These are phyloP conservation scores for Chloroceryle amazona DNA, from an alignment of 2,797 vertebrate species.

Conservation along the genomic window DNA sequence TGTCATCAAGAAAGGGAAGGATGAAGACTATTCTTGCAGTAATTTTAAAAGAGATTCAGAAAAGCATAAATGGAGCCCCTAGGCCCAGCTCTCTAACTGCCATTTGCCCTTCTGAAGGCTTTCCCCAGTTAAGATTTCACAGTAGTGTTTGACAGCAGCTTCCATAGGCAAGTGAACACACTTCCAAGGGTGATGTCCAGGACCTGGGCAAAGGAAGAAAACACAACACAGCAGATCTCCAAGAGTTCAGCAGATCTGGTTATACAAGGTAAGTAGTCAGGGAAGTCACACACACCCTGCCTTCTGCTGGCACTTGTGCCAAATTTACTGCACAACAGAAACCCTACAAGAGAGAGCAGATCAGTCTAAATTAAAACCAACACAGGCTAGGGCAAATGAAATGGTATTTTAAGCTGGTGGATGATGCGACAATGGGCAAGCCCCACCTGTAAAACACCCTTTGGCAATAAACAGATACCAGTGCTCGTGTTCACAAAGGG, in stretches of 20 bases:
- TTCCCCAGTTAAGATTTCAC: background rate
- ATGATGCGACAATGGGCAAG: background rate
- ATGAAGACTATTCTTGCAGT: background rate
- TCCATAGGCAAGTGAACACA: fast-evolving
- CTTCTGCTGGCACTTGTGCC: background rate
- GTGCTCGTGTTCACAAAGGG: no score
- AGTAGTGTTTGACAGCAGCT: background rate
- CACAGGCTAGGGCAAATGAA: background rate
- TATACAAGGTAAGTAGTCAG: background rate
- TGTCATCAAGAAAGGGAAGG: background rate
- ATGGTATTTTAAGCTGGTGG: background rate
- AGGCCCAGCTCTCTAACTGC: background rate
- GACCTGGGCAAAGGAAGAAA: background rate
- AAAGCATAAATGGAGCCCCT: background rate
- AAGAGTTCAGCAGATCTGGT: background rate
- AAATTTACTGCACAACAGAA: background rate
- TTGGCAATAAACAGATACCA: background rate
- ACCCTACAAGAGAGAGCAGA: background rate
- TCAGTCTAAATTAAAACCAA: background rate
- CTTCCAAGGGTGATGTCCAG: background rate
- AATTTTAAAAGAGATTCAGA: background rate
- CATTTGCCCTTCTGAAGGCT: background rate
- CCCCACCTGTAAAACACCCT: background rate
- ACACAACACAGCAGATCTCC: background rate
- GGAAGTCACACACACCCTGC: background rate